Percentiles rank a stretch among this genome's conserved stretches.
These are phyloP conservation scores for Eidolon dupreanum DNA, from an alignment of 2,797 vertebrate genomes.

Conservation along the genomic window DNA sequence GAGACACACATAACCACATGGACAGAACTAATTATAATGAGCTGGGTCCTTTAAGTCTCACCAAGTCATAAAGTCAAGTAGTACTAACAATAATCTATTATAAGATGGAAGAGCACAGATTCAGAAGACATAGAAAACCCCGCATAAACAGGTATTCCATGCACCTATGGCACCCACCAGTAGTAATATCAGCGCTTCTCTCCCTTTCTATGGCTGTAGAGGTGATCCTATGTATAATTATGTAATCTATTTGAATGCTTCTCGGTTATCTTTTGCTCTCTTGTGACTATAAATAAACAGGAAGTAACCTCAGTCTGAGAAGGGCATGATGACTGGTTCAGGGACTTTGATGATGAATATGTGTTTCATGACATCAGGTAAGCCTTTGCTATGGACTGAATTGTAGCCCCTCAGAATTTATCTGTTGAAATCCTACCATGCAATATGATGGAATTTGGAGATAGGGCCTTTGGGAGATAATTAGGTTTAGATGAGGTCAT, in stretches of 20 bases:
- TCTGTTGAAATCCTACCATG: not conserved
- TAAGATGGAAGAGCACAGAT: not conserved
- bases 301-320: not conserved
- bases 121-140: not conserved
- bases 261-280: not conserved
- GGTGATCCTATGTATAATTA: not conserved
- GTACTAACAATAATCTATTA: not conserved
- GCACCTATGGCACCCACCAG: not conserved
- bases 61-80: not conserved
- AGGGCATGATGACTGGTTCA: not conserved
- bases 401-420: not conserved
- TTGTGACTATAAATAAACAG: not conserved
- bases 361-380: not conserved
- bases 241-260: not conserved
- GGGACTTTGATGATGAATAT: not conserved
- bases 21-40: not conserved
- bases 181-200: not conserved
- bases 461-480: not conserved
- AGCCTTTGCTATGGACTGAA: not conserved
- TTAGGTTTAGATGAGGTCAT: not conserved
- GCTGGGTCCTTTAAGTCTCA: not conserved
- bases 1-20: not conserved
- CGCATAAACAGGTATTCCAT: not conserved
- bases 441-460: not conserved
- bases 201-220: not conserved